Base-by-base conservation (phyloP, 2,113 vertebrate genomes). In the Psittacula cyanocephala region DNA sequence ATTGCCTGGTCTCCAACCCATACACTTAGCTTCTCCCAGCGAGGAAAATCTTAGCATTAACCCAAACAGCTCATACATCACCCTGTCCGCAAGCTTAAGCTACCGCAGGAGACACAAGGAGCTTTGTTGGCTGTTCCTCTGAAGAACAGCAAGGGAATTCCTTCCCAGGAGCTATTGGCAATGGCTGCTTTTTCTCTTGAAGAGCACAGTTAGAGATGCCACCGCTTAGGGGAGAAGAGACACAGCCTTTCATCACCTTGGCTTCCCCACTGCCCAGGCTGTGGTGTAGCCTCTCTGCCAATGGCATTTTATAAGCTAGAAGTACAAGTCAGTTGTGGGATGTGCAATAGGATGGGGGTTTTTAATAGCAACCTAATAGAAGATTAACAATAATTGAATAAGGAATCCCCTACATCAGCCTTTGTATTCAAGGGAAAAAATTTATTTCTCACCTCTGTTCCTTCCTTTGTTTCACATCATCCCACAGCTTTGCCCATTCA, bases 311-410 rank as follows among this genome's bases (percentile, higher is more conserved):
- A 14, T 7, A 37, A 35, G 11, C 22, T 63, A 49, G 22, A 80
- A 91, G 23, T 17, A 43, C 1, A n/a, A 43, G 18, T 62, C 22
- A 17, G 17, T 7, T 41, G 3, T 17, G 44, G 64, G 64, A 70
- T 0, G 0, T 12, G 6, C 17, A 57, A 10, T 7, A 17, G 33
- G 15, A 18, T 13, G 3, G 4, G 4, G 8, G 23, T 22, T 62
- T 63, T 47, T 4, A 70, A 9, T 3, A 63, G 5, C 37, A 67
- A 4, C 25, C 77, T 9, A 4, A 8, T 17, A 3, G 43, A 70
- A 71, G 22, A 35, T 35, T 24, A 59, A 35, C 24, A 35, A 59
- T 24, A 24, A 59, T 10, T 16, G 33, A 16, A 35, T 35, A 35
- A 59, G 9, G 33, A 59, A 7, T 16, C 33, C 13, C 13, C 11